These are phyloP conservation scores for Pao palembangensis DNA, from an alignment of 2,113 vertebrate species.

Conservation along the genomic window DNA sequence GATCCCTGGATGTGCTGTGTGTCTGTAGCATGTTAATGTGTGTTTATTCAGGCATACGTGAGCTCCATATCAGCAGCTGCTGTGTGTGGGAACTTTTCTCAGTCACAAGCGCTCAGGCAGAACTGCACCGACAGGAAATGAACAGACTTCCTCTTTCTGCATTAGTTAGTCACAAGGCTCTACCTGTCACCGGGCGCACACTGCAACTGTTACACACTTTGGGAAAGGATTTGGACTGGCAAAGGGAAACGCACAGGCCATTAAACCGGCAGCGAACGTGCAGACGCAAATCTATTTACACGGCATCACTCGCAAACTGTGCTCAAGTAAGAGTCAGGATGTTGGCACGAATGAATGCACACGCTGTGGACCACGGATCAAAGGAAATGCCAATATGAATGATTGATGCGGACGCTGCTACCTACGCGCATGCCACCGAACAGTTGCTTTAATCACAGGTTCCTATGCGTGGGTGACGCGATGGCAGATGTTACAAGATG, in stretches of 20 bases:
- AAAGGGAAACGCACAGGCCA: constrained; percentile 29
- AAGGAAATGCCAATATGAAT: constrained; percentile 62
- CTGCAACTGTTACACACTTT: constrained; percentile 35
- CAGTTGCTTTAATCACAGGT: constrained; percentile 15
- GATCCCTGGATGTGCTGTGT: neutral
- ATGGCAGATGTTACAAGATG: neutral
- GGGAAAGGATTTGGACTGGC: constrained; percentile 37
- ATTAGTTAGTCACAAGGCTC: constrained; percentile 33
- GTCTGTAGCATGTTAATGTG: neutral
- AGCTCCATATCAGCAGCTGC: constrained; percentile 26
- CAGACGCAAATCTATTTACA: neutral
- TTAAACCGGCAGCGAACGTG: constrained; percentile 38
- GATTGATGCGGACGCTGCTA: constrained; percentile 52
- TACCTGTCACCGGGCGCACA: constrained; percentile 36
- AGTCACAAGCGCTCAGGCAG: constrained; percentile 40
- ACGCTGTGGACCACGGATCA: constrained; percentile 39
- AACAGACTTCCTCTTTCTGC: constrained; percentile 40
- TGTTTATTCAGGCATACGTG: constrained; percentile 18
- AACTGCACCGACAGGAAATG: constrained; percentile 32
- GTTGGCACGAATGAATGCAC: neutral
- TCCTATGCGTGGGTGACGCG: neutral
- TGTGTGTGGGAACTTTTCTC: constrained; percentile 19
- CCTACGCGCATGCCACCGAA: constrained; percentile 29
- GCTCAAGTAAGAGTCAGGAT: neutral
- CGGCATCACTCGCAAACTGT: neutral